These are phyloP conservation scores for Malacosoma neustria DNA, from an alignment of 2,888 invertebrate genomes.

Conservation along the genomic window DNA sequence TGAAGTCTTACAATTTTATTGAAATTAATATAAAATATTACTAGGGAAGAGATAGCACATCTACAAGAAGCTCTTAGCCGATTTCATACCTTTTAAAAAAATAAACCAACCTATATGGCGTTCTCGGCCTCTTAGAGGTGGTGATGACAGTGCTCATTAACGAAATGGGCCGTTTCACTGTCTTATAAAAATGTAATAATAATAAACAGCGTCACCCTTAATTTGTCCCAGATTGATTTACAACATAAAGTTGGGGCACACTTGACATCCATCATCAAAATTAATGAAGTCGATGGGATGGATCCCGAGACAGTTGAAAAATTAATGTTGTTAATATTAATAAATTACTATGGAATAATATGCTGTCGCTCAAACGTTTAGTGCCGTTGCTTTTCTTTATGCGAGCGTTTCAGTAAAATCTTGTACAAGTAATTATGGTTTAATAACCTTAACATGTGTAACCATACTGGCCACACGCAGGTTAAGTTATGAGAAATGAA, in stretches of 20 bases:
- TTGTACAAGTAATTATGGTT: neutral
- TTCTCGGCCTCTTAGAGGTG: too few relatives aligned
- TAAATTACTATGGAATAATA: conserved; percentile 20
- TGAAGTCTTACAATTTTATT: too few relatives aligned
- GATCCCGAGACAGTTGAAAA: conserved; percentile 28
- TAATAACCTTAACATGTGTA: neutral
- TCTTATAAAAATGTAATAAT: neutral
- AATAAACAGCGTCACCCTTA: conserved; percentile 6
- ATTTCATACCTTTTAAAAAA: too few relatives aligned
- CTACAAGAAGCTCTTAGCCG: too few relatives aligned
- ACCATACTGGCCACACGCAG: too few relatives aligned
- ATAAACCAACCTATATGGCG: too few relatives aligned
- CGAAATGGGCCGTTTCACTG: neutral
- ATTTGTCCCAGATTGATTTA: conserved; percentile 37
- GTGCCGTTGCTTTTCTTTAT: neutral
- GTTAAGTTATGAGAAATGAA: too few relatives aligned
- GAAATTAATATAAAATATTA: too few relatives aligned
- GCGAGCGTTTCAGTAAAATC: neutral
- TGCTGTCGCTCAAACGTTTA: conserved; percentile 5
- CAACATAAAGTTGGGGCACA: conserved; percentile 29
- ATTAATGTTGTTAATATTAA: conserved; percentile 33
- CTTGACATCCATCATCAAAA: conserved; percentile 40
- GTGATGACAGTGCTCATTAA: neutral
- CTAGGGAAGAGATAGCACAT: too few relatives aligned
- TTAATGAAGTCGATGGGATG: conserved; percentile 32